Conservation (phyloP, 2,888 invertebrate genomes). For the Dynastes tityus region DNA sequence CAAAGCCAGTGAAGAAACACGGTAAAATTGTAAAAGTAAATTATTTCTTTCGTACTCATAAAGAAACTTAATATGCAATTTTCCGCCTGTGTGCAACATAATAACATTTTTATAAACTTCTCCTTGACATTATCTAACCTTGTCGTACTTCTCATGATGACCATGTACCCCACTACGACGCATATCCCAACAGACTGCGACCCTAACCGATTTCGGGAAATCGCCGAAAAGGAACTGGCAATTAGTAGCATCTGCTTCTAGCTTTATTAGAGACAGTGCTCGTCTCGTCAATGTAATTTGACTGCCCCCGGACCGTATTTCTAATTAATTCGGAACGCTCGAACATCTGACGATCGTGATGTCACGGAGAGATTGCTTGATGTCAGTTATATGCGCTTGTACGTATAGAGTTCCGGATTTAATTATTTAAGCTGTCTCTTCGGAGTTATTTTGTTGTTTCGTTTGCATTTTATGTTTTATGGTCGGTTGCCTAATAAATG, state of each 20-base stretch:
- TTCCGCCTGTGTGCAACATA: too few species aligned
- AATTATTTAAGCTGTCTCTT: too few species aligned
- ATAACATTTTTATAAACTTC: too few species aligned
- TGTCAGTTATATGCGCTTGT: too few species aligned
- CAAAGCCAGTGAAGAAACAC: too few species aligned
- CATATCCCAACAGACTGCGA: not conserved
- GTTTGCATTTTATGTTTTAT: too few species aligned
- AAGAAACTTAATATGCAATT: too few species aligned
- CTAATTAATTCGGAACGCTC: constrained; percentile 18
- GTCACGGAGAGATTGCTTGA: constrained; percentile 14
- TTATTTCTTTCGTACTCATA: too few species aligned
- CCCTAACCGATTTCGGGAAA: not conserved
- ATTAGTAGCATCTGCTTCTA: constrained; percentile 31
- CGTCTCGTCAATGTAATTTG: constrained; percentile 23
- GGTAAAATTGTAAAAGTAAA: too few species aligned
- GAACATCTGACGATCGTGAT: constrained; percentile 23
- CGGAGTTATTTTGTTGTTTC: too few species aligned
- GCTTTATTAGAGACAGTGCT: constrained; percentile 18
- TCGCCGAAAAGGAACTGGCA: constrained; percentile 13
- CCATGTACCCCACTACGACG: not conserved
- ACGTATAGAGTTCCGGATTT: too few species aligned
- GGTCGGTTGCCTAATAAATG: too few species aligned
- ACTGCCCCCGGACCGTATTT: constrained; percentile 9
- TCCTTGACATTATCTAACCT: not conserved
- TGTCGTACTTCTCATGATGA: not conserved